Conservation (phyloP, 2,888 invertebrate species). For the Carcina quercana region DNA sequence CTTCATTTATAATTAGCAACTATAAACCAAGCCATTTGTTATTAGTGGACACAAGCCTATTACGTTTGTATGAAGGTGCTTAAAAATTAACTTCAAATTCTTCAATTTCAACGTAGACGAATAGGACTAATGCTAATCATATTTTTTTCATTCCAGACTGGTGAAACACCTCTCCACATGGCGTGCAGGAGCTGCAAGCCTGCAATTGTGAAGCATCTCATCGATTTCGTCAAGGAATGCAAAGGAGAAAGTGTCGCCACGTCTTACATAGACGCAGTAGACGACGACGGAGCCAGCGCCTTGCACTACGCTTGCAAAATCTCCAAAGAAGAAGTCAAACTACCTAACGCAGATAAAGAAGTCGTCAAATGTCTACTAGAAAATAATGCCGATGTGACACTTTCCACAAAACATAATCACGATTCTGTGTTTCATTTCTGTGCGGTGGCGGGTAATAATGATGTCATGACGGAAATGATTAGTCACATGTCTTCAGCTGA, state of each 20-base stretch:
- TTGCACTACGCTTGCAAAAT: slow-evolving; percentile 96
- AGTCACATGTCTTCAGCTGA: slow-evolving; percentile 91
- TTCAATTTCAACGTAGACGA: background rate
- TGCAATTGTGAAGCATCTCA: slow-evolving; percentile 89
- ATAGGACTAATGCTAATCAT: background rate
- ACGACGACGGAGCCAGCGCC: slow-evolving; percentile 94
- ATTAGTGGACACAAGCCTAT: no score
- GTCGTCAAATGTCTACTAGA: slow-evolving; percentile 92
- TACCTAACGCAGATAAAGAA: slow-evolving; percentile 85
- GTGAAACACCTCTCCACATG: slow-evolving; percentile 96
- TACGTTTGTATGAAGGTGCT: no score
- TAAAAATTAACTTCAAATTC: no score
- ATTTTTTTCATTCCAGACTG: slow-evolving; percentile 77
- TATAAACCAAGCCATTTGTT: no score
- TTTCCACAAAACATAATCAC: slow-evolving; percentile 87
- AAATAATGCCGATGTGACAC: slow-evolving; percentile 91
- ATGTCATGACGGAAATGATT: slow-evolving; percentile 95
- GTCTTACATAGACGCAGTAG: slow-evolving; percentile 90
- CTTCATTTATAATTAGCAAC: no score
- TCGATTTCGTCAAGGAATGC: slow-evolving; percentile 85
- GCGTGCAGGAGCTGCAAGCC: slow-evolving; percentile 91
- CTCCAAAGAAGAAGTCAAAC: slow-evolving; percentile 84
- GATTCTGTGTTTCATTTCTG: slow-evolving; percentile 98
- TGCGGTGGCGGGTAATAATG: slow-evolving; percentile 96
- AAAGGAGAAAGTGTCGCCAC: slow-evolving; percentile 86